Conservation (phyloP, 1,140 invertebrate species). For the Lordiphosa clarofinis region DNA sequence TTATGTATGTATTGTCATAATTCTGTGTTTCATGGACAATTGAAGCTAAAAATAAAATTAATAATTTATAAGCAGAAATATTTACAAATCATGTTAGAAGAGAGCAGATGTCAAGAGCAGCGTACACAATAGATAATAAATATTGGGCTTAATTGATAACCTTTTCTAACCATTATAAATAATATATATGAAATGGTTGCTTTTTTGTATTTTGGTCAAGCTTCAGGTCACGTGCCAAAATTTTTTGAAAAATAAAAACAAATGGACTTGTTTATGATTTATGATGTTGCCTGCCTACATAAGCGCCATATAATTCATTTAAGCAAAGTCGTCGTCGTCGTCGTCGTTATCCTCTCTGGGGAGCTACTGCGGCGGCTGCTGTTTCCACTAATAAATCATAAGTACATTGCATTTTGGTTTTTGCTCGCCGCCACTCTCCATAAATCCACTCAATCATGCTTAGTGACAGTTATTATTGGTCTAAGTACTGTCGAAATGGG, state of each 20-base stretch:
- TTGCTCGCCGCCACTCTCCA: conserved; percentile 2
- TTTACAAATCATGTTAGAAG: too few species aligned
- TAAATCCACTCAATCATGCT: conserved; percentile 40
- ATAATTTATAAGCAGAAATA: not conserved
- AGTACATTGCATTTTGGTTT: conserved; percentile 18
- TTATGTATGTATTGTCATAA: not conserved
- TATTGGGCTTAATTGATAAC: too few species aligned
- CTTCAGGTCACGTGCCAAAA: conserved; percentile 30
- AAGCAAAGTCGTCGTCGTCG: conserved; percentile 8
- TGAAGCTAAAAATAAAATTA: conserved; percentile 2
- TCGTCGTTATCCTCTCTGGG: not conserved
- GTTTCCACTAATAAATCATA: conserved; percentile 32
- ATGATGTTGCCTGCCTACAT: conserved; percentile 20
- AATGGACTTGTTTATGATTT: conserved; percentile 28
- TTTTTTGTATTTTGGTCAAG: not conserved
- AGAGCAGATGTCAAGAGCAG: too few species aligned
- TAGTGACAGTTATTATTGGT: conserved; percentile 38
- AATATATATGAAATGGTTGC: too few species aligned
- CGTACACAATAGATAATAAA: too few species aligned
- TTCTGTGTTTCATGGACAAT: conserved; percentile 5
- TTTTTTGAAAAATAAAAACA: conserved; percentile 5
- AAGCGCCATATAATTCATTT: conserved; percentile 31
- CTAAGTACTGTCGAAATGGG: conserved; percentile 9
- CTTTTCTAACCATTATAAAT: too few species aligned
- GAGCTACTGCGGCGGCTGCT: not conserved